A percentile compares a stretch with the other conserved stretches of the same genome.
These are phyloP conservation scores for Scaptomyza tumidula DNA, from an alignment of 2,888 invertebrate genomes.

Conservation along the genomic window DNA sequence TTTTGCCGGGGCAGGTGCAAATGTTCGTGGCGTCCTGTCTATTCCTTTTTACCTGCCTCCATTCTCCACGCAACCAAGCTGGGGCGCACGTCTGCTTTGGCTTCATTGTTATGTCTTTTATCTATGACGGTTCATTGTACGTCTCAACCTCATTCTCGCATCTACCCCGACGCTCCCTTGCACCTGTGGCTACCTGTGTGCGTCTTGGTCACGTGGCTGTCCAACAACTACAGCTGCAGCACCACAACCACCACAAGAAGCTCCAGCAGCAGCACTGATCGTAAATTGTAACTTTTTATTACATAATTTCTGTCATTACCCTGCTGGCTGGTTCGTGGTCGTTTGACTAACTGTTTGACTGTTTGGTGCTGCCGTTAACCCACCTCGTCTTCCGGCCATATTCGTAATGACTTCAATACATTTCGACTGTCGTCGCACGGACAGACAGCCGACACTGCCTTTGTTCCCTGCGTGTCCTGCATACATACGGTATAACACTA, in stretches of 20 bases:
- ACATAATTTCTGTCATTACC: conserved; percentile 82
- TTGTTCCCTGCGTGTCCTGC: conserved; percentile 70
- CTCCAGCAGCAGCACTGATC: conserved; percentile 55
- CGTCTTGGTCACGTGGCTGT: conserved; percentile 66
- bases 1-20: conserved; percentile 73
- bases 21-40: conserved; percentile 61
- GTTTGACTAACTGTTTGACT: conserved; percentile 39
- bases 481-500: conserved; percentile 57
- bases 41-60: conserved; percentile 12
- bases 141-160: conserved; percentile 12
- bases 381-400: conserved; percentile 70
- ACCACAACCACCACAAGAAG: background rate
- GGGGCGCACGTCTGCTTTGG: conserved; percentile 73
- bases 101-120: conserved; percentile 79
- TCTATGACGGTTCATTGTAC: conserved; percentile 79
- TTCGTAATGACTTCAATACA: conserved; percentile 79
- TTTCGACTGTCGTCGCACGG: conserved; percentile 73
- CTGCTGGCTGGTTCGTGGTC: conserved; percentile 52
- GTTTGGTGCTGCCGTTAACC: conserved; percentile 54
- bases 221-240: conserved; percentile 20
- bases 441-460: conserved; percentile 49
- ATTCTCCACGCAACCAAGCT: conserved; percentile 22
- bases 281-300: conserved; percentile 83
- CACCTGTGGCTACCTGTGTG: conserved; percentile 61
- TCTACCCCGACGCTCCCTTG: conserved; percentile 8